A percentile compares a stretch with the other conserved stretches of the same genome.
phyloP scores from a whole-genome alignment of 2,888 invertebrate species.

The Noctua janthina region DNA sequence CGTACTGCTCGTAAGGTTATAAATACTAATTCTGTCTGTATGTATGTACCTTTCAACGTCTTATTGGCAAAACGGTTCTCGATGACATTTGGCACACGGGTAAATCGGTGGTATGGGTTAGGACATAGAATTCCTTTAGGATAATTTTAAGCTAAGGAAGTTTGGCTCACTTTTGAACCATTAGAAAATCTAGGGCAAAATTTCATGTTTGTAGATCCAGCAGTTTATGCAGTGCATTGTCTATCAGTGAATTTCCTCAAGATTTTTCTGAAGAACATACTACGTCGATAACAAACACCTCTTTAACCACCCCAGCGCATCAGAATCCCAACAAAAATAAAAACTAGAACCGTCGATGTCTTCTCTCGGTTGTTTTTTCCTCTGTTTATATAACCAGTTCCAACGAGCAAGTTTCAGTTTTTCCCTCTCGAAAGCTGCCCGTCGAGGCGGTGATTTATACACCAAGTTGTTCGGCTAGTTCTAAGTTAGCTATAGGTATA shows the following conservation, averaged over 20 bases:
- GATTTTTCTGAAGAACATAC: not conserved
- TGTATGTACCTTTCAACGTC: no score
- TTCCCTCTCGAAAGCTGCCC: constrained; percentile 66
- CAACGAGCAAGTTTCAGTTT: constrained; percentile 69
- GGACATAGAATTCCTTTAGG: not conserved
- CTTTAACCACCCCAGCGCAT: constrained; percentile 15
- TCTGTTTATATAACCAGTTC: constrained; percentile 67
- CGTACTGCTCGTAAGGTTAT: no score
- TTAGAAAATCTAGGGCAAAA: not conserved
- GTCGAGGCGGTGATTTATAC: constrained; percentile 71
- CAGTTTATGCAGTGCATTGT: not conserved
- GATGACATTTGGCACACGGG: no score
- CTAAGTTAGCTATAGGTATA: constrained; percentile 60
- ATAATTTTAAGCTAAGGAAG: not conserved
- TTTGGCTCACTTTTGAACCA: not conserved
- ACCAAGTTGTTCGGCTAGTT: constrained; percentile 62
- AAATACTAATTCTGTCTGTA: no score
- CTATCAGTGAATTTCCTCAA: not conserved
- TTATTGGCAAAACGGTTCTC: no score
- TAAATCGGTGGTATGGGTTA: no score
- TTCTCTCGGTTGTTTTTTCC: constrained; percentile 58
- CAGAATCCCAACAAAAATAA: constrained; percentile 50
- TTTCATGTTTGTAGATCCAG: not conserved
- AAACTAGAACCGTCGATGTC: constrained; percentile 55
- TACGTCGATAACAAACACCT: not conserved